Evolutionary conservation across 1,140 invertebrate species (phyloP).

Genomic region (Wasmannia auropunctata): DNA sequence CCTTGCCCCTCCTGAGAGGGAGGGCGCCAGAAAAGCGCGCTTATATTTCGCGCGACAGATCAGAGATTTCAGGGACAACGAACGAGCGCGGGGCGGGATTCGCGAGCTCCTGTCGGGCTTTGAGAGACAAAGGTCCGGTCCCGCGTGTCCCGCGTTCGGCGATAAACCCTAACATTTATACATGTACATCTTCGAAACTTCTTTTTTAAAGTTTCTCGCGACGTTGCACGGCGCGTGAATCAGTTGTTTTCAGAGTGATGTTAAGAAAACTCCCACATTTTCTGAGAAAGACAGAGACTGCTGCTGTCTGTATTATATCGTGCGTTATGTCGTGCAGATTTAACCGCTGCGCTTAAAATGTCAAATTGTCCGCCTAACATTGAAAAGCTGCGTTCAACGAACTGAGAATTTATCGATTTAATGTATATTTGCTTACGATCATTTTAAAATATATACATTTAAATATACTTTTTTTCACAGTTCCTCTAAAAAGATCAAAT

Average conservation of each 20-base stretch:
- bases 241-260: neutral
- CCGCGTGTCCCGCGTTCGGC: neutral
- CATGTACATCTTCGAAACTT: neutral
- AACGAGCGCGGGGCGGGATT: neutral
- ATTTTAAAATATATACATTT: neutral
- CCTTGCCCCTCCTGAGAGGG: neutral
- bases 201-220: neutral
- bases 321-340: neutral
- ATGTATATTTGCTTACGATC: neutral
- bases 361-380: neutral
- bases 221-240: neutral
- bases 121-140: neutral
- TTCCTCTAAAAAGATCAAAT: neutral
- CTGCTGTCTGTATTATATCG: neutral
- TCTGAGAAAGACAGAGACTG: neutral
- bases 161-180: neutral
- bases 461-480: neutral
- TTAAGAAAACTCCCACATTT: neutral
- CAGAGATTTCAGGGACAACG: slow-evolving; percentile 25
- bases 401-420: neutral
- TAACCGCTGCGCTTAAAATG: neutral
- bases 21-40: neutral
- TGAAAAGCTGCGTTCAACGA: neutral
- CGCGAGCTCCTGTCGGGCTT: neutral
- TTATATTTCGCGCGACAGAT: slow-evolving; percentile 38